Evolutionary conservation across 2,888 invertebrate species (phyloP), one percentile per base, ranked within the genome.

Genomic region (Gymnoscelis rufifasciata): DNA sequence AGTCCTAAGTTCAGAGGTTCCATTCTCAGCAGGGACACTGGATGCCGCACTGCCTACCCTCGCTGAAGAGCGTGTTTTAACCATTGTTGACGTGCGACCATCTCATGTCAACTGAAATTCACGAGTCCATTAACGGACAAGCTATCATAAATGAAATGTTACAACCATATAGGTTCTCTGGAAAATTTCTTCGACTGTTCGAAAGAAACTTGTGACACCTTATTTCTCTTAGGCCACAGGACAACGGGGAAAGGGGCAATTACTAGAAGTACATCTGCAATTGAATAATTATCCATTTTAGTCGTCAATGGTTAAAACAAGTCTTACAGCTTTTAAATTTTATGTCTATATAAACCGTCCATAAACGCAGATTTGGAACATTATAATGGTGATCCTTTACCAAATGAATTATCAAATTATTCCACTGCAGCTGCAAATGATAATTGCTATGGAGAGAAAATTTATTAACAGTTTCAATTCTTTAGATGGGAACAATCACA

Each of bases 221-320:
- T 87, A 88, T 88, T 87, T 88, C 87, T 88, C 87, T 86, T 83
- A 83, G 71, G 57, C 62, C 66, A 68, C 56, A 61, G 55, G 68
- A 66, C 66, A 64, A 60, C 66, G 63, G 80, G 80, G 73, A 71
- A 64, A 69, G 77, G 81, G 78, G 66, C 62, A 67, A 65, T 65
- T 56, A 61, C 59, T 62, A 67, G 58, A 66, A 29, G 35, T 46
- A 82, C 77, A 82, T 84, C 86, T 86, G 86, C 83, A 86, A 87
- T 80, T 73, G 82, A 86, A 86, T 83, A 86, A 86, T 84, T 81
- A 79, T 74, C 72, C 71, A 79, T 76, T 76, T 72, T 66, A 74
- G 83, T 86, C 84, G 70, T 80, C 87, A 88, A 88, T 88, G 88
- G 88, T 88, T 88, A 88, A 88, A 88, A 88, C 88, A 88, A 83